Base-by-base conservation (phyloP, 2,888 invertebrate species). In the Conistra vaccinii region DNA sequence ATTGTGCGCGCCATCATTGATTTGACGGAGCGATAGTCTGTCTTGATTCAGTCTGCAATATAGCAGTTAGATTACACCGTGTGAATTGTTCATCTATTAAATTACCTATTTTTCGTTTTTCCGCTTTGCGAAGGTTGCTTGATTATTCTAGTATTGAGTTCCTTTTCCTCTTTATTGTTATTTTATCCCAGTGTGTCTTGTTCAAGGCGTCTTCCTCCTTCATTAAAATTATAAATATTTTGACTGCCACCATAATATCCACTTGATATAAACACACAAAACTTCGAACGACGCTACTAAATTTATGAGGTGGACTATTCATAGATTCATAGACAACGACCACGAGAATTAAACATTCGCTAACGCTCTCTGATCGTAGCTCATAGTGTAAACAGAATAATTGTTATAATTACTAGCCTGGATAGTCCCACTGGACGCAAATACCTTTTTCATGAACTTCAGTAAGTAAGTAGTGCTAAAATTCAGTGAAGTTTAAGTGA, bases 221-320 rank as follows among this genome's bases (percentile, higher is more conserved):
- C 0, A 51, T 51, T 53, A 29, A n/a, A 48, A 73, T 57, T 70
- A 73, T 53, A 61, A 55, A 70, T 57, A 29, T 69, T 51, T 57
- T 48, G 39, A 32, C 48, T 55, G 48, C 20, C 23, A 39, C 55
- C 20, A 12, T n/a, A 7, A 45, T 53, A 55, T 62, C n/a, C n/a
- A 67, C 35, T 39, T 12, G 9, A 42, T 57, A 51, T 42, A 57
- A 57, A 76, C 70, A 26, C 45, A 53, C 35, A 39, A 62, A 76
- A 76, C n/a, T 29, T 55, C 61, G 3, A 76, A 48, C n/a, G 70
- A 42, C 26, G 76, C 70, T 58, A 51, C 20, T 20, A 35, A 35
- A 63, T 51, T 74, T 74, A 78, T 73, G 67, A 63, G 51, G 29
- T 58, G 20, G 53, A 10, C 66, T 79, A 80, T 80, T 67, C 55